Conservation (phyloP, 2,888 invertebrate species). For the Zootermopsis nevadensis region DNA sequence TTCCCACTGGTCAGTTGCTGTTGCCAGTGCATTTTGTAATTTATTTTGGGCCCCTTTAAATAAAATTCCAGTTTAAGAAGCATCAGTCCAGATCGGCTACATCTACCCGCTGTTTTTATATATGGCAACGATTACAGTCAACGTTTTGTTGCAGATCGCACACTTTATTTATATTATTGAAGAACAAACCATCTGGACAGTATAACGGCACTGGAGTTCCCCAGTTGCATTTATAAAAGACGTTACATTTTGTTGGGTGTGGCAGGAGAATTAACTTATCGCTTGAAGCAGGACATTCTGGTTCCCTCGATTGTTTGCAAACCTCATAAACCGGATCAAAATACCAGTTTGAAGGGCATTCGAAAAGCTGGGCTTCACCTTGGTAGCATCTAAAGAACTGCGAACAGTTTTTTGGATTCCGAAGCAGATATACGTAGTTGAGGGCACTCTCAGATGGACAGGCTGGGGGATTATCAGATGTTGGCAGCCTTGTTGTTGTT, state of each 20-base stretch:
- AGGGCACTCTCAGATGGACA: conserved; percentile 4
- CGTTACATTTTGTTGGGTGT: not conserved
- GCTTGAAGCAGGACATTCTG: not conserved
- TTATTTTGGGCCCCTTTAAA: too few species aligned
- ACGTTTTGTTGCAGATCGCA: not conserved
- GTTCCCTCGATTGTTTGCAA: not conserved
- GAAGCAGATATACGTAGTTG: not conserved
- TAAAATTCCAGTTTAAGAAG: too few species aligned
- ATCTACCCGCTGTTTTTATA: too few species aligned
- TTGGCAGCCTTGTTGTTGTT: not conserved
- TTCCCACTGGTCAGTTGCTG: too few species aligned
- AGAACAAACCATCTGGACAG: not conserved
- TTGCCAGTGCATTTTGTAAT: too few species aligned
- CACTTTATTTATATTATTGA: not conserved
- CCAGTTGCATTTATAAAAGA: conserved; percentile 12
- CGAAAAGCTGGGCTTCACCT: not conserved
- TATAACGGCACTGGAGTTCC: not conserved
- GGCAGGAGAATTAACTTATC: not conserved
- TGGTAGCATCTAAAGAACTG: conserved; percentile 15
- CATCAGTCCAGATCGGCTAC: too few species aligned
- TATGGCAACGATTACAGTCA: not conserved
- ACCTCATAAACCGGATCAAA: conserved; percentile 21
- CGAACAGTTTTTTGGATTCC: not conserved
- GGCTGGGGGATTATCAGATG: not conserved
- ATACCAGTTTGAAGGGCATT: not conserved